Conservation (phyloP, 1,140 invertebrate species). For the Ruditapes philippinarum region DNA sequence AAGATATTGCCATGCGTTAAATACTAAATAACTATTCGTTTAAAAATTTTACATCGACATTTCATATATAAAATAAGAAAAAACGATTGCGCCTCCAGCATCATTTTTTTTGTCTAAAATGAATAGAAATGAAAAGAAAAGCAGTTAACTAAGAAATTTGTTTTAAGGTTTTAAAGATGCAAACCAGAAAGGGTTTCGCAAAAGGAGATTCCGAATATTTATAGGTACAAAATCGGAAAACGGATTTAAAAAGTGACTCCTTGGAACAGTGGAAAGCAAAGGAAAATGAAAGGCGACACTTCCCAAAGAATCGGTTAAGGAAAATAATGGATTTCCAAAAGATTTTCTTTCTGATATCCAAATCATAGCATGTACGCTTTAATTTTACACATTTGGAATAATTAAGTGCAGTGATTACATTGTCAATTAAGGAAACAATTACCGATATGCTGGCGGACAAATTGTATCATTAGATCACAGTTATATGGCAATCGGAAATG, state of each 20-base stretch:
- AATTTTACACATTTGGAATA: background rate
- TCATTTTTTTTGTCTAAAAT: background rate
- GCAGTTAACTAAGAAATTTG: background rate
- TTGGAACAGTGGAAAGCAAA: background rate
- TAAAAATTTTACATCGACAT: no score
- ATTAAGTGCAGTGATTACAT: background rate
- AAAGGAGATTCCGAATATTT: background rate
- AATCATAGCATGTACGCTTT: background rate
- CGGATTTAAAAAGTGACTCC: background rate
- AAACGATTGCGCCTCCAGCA: no score
- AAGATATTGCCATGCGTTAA: no score
- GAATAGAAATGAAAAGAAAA: constrained; percentile 10
- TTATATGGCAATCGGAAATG: constrained; percentile 88
- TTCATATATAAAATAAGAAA: no score
- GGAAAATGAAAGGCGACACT: background rate
- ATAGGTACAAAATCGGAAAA: background rate
- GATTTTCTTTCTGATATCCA: background rate
- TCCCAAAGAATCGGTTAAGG: background rate
- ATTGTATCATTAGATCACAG: background rate
- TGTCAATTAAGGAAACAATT: background rate
- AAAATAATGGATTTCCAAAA: background rate
- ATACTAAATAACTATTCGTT: no score
- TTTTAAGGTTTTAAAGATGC: background rate
- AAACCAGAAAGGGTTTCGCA: background rate
- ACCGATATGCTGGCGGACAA: background rate